Evolutionary conservation across 2,797 vertebrate species (phyloP), one percentile per base, ranked within the genome.

Genomic region (Typhlichthys eigenmanni): DNA sequence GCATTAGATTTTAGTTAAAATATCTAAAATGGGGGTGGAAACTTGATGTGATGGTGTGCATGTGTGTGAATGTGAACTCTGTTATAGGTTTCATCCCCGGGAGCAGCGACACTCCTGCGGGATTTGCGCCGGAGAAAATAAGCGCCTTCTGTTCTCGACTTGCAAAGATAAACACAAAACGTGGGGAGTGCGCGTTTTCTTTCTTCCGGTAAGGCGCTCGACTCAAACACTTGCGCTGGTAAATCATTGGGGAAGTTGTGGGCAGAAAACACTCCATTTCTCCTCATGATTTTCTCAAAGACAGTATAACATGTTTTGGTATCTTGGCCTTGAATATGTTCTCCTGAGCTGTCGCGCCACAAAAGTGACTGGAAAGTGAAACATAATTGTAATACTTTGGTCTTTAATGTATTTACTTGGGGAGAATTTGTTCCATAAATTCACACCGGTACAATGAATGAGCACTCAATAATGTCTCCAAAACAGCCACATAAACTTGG

Each of bases 101-200:
- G 57, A 70, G 65, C 78, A 3, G 68, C 57, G 2, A 2, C 58
- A 1, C 65, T 69, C 81, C 78, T 47, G 47, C 0, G 72, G 81
- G 81, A 81, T 64, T 69, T n/a, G 12, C 19, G 1, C 57, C 46
- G 0, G 17, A 66, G 58, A n/a, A 79, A 81, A 78, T 68, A 46
- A 76, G 55, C 46, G 66, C 70, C 74, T 71, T 75, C 64, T 76
- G 72, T 79, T 82, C 74, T 69, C 55, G 58, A n/a, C 64, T 78
- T 38, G 60, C 72, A 66, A 74, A 85, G 76, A 84, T 72, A 76
- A 83, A 81, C 66, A 80, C 16, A 45, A 82, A 67, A 74, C 62
- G 71, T 66, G 65, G 62, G 58, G 32, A 71, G 70, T 67, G 63
- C 45, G 59, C 74, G 29, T 62, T 43, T 60, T 29, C 4, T 29